Base-by-base conservation (phyloP, 2,888 invertebrate genomes). In the Heliconius cydno region DNA sequence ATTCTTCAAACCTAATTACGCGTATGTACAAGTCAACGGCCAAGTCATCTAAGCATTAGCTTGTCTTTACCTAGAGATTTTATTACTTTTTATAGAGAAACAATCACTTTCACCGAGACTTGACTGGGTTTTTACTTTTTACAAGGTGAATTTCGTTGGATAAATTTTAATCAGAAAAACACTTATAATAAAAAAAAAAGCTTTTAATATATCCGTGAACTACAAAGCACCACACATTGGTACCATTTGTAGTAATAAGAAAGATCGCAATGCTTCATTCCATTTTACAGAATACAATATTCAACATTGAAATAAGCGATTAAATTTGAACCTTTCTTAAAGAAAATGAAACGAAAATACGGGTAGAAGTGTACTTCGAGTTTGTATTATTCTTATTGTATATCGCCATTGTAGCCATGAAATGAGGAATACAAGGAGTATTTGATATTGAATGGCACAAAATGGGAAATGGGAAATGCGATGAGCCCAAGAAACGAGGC, bases 401-500 rank as follows among this genome's bases (percentile, higher is more conserved):
- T 60, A 34, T n/a, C 71, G 71, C 68, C 63, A 78, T 78, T 71
- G 67, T 67, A 71, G 60, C 78, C 63, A 68, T 76, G 76, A 77
- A 76, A 82, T 76, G 52, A 74, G 67, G 70, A 70, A 78, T 77
- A 74, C 71, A 76, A 78, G 81, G 19, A 72, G 30, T 60, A 66
- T 75, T 75, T 65, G 75, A 65, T 63, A 81, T 81, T 81, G 81
- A 80, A 82, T 81, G 70, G 66, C 78, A 81, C 76, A 79, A 82
- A 82, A 83, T 79, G 86, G 85, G 85, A 86, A 86, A 88, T 87
- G 90, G 90, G 90, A 90, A 91, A 91, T 88, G 84, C 81, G 87
- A 88, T 84, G 87, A 86, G 83, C 87, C 84, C 87, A 84, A 87
- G 88, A 90, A 89, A 87, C 87, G 90, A 90, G 89, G 89, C 86